phyloP scores from a whole-genome alignment of 2,797 vertebrate genomes.

The Thamnophis elegans region DNA sequence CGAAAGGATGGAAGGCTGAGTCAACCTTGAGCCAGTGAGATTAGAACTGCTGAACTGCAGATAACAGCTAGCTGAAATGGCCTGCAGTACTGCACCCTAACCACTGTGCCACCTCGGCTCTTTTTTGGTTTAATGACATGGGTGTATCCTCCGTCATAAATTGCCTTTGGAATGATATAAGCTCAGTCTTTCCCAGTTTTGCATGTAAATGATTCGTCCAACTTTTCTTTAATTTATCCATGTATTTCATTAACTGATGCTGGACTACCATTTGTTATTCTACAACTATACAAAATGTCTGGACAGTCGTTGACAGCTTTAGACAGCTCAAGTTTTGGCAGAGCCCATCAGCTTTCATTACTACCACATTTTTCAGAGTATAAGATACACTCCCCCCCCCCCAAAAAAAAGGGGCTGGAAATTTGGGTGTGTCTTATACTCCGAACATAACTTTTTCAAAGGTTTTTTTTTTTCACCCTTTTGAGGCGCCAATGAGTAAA shows the following conservation, averaged over 20 bases:
- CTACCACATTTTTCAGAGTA: no score
- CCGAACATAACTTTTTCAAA: no score
- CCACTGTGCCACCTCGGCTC: no score
- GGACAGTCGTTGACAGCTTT: background rate
- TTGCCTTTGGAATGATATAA: background rate
- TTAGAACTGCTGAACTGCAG: background rate
- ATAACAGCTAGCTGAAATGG: no score
- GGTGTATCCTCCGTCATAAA: background rate
- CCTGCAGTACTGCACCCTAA: no score
- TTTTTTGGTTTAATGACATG: background rate
- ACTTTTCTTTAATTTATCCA: background rate
- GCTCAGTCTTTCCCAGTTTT: background rate
- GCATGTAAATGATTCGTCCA: background rate
- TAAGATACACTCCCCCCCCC: no score
- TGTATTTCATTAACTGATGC: background rate
- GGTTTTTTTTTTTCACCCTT: no score
- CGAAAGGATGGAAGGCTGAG: no score
- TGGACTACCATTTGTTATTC: constrained; percentile 4
- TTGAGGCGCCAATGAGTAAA: no score
- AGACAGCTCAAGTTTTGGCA: background rate
- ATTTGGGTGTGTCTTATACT: no score
- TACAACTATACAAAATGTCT: constrained; percentile 6
- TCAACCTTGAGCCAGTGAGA: no score
- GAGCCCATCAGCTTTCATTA: constrained; percentile 26
- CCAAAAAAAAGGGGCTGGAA: no score